Conservation (phyloP, 2,113 vertebrate species). For the Gopherus flavomarginatus region DNA sequence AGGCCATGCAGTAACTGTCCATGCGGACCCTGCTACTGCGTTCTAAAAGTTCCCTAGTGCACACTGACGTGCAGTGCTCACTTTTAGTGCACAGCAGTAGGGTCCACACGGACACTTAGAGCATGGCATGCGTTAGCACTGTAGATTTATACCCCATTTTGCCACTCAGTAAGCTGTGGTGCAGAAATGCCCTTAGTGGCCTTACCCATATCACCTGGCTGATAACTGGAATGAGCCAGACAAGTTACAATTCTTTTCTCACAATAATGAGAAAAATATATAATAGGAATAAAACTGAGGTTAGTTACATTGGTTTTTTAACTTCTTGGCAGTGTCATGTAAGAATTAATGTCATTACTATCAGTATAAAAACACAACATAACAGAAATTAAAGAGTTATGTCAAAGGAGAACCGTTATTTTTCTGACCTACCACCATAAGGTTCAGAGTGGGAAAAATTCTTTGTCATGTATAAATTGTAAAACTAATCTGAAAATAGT, state of each 20-base stretch:
- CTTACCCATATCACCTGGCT: neutral
- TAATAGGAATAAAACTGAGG: too few species aligned
- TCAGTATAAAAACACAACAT: neutral
- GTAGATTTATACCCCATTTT: neutral
- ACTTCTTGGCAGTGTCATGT: neutral
- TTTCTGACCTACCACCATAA: neutral
- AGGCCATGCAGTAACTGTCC: neutral
- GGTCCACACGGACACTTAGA: neutral
- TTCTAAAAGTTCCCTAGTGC: neutral
- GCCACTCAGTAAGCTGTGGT: neutral
- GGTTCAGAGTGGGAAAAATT: too few species aligned
- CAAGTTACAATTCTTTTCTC: neutral
- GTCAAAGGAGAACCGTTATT: neutral
- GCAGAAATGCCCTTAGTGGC: neutral
- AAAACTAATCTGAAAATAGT: too few species aligned
- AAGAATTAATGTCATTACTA: neutral
- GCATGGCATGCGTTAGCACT: neutral
- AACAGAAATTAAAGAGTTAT: too few species aligned
- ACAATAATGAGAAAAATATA: neutral
- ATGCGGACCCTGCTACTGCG: neutral
- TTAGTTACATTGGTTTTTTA: neutral
- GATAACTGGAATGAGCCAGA: neutral
- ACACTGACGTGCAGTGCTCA: neutral
- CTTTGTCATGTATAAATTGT: too few species aligned
- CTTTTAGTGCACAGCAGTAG: neutral